These are phyloP conservation scores for Coracias cyanogaster DNA, from an alignment of 2,797 vertebrate species.

Conservation along the genomic window DNA sequence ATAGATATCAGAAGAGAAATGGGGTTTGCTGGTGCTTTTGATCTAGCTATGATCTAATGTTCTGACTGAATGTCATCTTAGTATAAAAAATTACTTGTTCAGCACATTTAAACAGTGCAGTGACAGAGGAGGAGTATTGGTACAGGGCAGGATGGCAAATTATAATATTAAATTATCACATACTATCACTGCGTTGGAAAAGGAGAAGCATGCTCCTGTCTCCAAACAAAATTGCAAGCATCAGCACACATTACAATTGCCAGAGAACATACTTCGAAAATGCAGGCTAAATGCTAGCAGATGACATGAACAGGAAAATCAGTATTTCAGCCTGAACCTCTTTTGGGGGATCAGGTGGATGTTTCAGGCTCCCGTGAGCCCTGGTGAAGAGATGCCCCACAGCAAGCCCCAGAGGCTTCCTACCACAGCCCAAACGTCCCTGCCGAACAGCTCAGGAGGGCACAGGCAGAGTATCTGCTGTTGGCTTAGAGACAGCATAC, in stretches of 20 bases:
- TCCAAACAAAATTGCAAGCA: neutral
- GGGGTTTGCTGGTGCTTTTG: neutral
- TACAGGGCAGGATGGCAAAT: neutral
- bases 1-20: neutral
- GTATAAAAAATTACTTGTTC: neutral
- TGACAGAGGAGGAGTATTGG: neutral
- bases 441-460: neutral
- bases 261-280: neutral
- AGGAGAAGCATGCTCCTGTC: neutral
- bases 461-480: rapidly evolving
- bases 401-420: neutral
- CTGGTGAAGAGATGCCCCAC: neutral
- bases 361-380: neutral
- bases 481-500: rapidly evolving
- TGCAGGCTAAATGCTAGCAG: neutral
- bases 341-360: neutral
- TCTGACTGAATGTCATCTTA: neutral
- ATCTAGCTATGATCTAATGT: neutral
- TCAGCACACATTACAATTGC: neutral
- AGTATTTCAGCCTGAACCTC: neutral
- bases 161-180: neutral
- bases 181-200: neutral
- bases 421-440: neutral
- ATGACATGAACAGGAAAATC: neutral
- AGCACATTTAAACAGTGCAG: neutral